These are phyloP conservation scores for Coendou prehensilis DNA, from an alignment of 2,797 vertebrate genomes.

Conservation along the genomic window DNA sequence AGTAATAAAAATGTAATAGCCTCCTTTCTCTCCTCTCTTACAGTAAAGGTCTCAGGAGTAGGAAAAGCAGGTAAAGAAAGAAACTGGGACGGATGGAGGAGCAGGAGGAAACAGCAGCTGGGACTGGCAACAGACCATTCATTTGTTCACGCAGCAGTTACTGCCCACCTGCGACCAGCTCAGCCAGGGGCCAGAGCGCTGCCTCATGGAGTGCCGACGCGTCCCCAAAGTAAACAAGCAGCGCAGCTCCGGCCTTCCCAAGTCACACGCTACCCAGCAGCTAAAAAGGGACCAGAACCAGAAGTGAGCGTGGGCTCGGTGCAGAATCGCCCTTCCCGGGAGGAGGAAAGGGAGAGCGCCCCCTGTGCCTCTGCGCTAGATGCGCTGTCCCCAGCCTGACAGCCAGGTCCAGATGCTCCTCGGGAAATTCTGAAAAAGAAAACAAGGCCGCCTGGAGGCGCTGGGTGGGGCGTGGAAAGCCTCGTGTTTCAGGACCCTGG, in stretches of 20 bases:
- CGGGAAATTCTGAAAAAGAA: constrained; percentile 12
- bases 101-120: neutral
- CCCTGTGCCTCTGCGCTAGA: neutral
- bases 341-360: constrained; percentile 66
- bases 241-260: neutral
- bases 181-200: neutral
- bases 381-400: too few species aligned
- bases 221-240: neutral
- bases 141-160: neutral
- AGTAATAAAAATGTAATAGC: neutral
- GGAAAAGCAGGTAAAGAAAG: neutral
- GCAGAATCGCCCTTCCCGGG: neutral
- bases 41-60: constrained; percentile 19
- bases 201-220: neutral
- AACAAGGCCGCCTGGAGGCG: neutral
- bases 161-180: neutral
- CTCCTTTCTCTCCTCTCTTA: neutral
- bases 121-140: neutral
- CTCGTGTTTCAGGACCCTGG: neutral
- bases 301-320: constrained; percentile 37
- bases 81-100: neutral
- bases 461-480: neutral
- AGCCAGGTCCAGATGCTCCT: neutral
- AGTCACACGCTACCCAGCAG: neutral
- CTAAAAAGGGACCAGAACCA: constrained; percentile 65